phyloP scores from a whole-genome alignment of 2,113 vertebrate species.

The Anhinga anhinga region DNA sequence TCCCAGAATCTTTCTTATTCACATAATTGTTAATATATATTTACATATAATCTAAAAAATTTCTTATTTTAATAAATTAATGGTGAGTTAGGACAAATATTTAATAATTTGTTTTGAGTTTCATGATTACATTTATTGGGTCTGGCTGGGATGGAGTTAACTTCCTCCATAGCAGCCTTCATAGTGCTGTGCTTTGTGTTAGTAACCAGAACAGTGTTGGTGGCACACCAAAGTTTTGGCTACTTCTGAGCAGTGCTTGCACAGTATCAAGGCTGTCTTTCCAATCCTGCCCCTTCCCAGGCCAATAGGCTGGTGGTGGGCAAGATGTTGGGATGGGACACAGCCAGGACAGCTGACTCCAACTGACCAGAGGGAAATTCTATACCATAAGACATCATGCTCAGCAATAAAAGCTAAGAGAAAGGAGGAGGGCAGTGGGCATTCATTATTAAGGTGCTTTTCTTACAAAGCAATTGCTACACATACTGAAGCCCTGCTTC shows the following conservation, averaged over 20 bases:
- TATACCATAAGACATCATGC: accelerated
- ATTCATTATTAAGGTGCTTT: neutral
- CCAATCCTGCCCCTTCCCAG: accelerated
- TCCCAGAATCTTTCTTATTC: neutral
- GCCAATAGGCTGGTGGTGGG: neutral
- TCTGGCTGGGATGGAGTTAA: neutral
- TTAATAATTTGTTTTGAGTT: neutral
- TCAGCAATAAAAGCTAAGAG: neutral
- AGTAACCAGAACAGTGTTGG: accelerated
- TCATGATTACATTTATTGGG: accelerated
- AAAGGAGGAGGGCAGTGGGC: neutral
- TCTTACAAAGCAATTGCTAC: neutral
- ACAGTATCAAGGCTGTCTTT: accelerated
- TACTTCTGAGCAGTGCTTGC: neutral
- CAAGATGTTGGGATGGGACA: neutral
- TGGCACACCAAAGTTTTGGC: neutral
- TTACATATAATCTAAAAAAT: neutral
- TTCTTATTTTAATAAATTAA: neutral
- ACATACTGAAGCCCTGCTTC: neutral
- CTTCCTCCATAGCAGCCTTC: neutral
- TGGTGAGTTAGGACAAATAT: neutral
- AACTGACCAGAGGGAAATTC: neutral
- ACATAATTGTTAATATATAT: neutral
- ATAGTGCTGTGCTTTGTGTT: neutral
- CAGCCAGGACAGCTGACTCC: neutral